Conservation (phyloP, 2,888 invertebrate species). For the Trichacis sp. region DNA sequence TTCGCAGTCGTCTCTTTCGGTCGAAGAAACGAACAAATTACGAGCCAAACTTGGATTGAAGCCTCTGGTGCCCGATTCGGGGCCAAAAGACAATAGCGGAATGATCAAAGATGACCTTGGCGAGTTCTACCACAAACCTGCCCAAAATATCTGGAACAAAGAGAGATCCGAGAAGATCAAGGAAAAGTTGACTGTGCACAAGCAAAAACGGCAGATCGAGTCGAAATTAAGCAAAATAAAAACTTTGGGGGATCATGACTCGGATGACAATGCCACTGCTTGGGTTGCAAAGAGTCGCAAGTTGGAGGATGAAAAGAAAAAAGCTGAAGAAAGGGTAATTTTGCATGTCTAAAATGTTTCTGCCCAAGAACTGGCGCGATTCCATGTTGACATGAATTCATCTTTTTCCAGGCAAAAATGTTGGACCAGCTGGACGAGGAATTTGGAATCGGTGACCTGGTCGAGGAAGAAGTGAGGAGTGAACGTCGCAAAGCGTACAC, state of each 20-base stretch:
- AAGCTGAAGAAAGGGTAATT: conserved; percentile 84
- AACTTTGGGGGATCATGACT: conserved; percentile 79
- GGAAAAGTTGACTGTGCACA: conserved; percentile 81
- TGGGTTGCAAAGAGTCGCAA: conserved; percentile 90
- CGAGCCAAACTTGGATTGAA: conserved; percentile 94
- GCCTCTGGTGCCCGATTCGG: conserved; percentile 80
- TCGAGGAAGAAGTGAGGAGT: conserved; percentile 81
- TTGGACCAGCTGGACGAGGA: conserved; percentile 95
- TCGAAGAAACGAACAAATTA: conserved; percentile 89
- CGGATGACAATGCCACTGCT: conserved; percentile 78
- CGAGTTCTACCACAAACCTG: conserved; percentile 90
- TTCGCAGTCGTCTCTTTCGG: conserved; percentile 76
- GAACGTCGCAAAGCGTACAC: conserved; percentile 76
- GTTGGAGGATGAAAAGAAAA: conserved; percentile 81
- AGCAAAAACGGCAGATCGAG: conserved; percentile 84
- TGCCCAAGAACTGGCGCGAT: no score
- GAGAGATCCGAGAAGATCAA: conserved; percentile 84
- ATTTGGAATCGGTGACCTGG: conserved; percentile 88
- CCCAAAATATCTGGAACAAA: conserved; percentile 80
- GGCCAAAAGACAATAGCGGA: conserved; percentile 53
- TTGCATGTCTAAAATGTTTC: no score
- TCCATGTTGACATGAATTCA: no score
- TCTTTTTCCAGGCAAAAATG: conserved; percentile 81
- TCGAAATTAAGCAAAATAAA: conserved; percentile 74
- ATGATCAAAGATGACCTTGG: conserved; percentile 74